phyloP scores from a whole-genome alignment of 2,888 invertebrate genomes.

The Pharmacophagus antenor region DNA sequence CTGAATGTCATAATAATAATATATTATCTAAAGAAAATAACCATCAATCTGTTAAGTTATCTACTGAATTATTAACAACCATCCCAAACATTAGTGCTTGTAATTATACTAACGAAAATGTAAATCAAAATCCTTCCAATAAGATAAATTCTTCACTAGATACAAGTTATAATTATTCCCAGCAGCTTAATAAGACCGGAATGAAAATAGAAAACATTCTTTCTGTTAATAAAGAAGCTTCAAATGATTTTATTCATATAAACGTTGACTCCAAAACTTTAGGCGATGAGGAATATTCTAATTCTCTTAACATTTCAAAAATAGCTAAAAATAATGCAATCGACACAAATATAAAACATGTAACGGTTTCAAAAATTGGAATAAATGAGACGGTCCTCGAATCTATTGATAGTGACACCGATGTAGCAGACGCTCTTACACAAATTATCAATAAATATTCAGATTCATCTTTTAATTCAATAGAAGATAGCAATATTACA shows the following conservation, averaged over 20 bases:
- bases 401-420: slow-evolving; percentile 37
- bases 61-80: slow-evolving; percentile 28
- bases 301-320: background rate
- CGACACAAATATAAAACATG: slow-evolving; percentile 2
- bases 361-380: background rate
- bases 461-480: slow-evolving; percentile 35
- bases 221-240: slow-evolving; percentile 34
- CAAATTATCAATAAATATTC: slow-evolving; percentile 59
- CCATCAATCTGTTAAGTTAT: slow-evolving; percentile 26
- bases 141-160: background rate
- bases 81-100: slow-evolving; percentile 1
- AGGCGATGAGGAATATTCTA: background rate
- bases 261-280: background rate
- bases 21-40: background rate
- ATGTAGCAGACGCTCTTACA: slow-evolving; percentile 61
- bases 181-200: slow-evolving; percentile 11
- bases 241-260: background rate
- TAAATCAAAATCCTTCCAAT: slow-evolving; percentile 3
- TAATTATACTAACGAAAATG: slow-evolving; percentile 2
- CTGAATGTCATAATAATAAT: background rate
- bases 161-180: slow-evolving; percentile 3
- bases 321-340: slow-evolving; percentile 4
- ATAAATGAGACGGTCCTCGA: background rate
- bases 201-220: slow-evolving; percentile 33
- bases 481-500: slow-evolving; percentile 38